Percentiles rank a stretch among this genome's conserved stretches.
phyloP scores from a whole-genome alignment of 2,797 vertebrate species.

The Xenops minutus region DNA sequence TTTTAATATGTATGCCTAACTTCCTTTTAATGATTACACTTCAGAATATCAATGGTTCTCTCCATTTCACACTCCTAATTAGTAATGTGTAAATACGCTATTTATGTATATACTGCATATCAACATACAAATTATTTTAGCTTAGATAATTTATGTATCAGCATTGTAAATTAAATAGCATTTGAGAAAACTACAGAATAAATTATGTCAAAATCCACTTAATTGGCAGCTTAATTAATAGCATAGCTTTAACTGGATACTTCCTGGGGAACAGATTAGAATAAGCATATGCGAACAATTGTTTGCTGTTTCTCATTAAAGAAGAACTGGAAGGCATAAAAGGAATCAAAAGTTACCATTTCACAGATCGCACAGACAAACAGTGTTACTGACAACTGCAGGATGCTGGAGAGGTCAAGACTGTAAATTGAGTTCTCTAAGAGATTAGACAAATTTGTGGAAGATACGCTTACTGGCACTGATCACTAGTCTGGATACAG shows the following conservation, averaged over 20 bases:
- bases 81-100: neutral
- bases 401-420: neutral
- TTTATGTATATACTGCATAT: neutral
- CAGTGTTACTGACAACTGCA: neutral
- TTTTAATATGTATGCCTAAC: neutral
- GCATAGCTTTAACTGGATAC: neutral
- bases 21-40: neutral
- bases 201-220: neutral
- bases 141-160: neutral
- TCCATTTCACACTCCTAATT: neutral
- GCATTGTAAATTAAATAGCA: neutral
- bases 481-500: neutral
- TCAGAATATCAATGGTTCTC: neutral
- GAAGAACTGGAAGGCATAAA: neutral
- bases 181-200: neutral
- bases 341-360: neutral
- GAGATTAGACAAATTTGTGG: neutral
- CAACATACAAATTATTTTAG: neutral
- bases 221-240: neutral
- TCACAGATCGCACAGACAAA: neutral
- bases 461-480: neutral
- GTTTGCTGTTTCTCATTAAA: neutral
- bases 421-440: neutral
- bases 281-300: neutral
- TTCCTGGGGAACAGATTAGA: neutral